A percentile compares a stretch with the other conserved stretches of the same genome.
Conservation (phyloP, 1,140 invertebrate genomes). For the Euura saliciscinereae region DNA sequence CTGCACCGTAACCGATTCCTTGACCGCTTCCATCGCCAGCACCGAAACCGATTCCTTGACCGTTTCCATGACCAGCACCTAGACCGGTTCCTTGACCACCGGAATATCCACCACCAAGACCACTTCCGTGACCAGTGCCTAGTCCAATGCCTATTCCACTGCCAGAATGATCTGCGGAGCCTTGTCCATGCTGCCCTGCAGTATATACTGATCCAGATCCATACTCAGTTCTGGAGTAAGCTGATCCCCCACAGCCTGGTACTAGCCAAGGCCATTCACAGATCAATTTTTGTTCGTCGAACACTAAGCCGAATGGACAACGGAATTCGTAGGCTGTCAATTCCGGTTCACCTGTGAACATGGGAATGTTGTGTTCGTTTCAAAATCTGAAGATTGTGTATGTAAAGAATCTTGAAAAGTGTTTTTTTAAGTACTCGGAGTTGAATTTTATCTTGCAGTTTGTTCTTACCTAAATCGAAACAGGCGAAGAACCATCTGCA, state of each 20-base stretch:
- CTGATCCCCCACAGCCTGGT: slow-evolving; percentile 66
- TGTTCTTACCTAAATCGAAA: slow-evolving; percentile 72
- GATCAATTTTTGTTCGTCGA: slow-evolving; percentile 72
- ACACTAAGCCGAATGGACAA: slow-evolving; percentile 82
- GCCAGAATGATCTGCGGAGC: slow-evolving; percentile 12
- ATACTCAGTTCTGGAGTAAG: slow-evolving; percentile 28
- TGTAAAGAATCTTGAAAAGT: slow-evolving; percentile 15
- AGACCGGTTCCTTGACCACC: background rate
- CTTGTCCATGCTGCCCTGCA: background rate
- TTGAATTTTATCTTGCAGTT: slow-evolving; percentile 35
- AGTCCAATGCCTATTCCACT: background rate
- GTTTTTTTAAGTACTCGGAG: background rate
- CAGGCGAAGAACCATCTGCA: slow-evolving; percentile 88
- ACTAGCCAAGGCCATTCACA: slow-evolving; percentile 88
- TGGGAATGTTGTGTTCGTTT: background rate
- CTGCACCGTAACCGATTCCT: background rate
- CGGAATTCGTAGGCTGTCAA: slow-evolving; percentile 81
- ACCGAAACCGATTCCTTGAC: slow-evolving; percentile 8
- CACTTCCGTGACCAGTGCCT: slow-evolving; percentile 12
- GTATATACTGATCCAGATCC: background rate
- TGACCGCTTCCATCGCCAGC: slow-evolving; percentile 16
- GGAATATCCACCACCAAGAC: slow-evolving; percentile 5
- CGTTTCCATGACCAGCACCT: background rate
- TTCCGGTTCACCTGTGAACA: slow-evolving; percentile 42
- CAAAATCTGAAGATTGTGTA: slow-evolving; percentile 7